These are phyloP conservation scores for Odobenus rosmarus DNA, from an alignment of 2,113 vertebrate genomes.

Conservation along the genomic window DNA sequence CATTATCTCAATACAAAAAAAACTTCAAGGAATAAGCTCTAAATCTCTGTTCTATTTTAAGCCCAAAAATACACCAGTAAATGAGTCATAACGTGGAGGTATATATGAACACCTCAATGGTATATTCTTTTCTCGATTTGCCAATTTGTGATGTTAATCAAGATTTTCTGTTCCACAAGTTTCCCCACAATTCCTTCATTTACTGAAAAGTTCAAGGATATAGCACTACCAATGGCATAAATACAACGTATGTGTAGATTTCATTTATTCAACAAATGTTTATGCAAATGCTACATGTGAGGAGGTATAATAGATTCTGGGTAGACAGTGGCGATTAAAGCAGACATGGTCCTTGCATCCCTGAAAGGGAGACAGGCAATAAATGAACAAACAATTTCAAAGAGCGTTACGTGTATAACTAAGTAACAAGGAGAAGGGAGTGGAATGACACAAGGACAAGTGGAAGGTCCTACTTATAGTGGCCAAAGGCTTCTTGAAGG, in stretches of 20 bases:
- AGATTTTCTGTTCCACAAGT: background rate
- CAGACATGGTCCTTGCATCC: background rate
- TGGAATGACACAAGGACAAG: background rate
- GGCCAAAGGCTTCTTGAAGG: background rate
- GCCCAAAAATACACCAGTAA: background rate
- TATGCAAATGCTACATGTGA: background rate
- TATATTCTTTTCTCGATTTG: background rate
- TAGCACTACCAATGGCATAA: background rate
- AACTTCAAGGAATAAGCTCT: slow-evolving; percentile 14
- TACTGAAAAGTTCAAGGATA: background rate
- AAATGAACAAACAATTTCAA: background rate
- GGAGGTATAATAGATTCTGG: background rate
- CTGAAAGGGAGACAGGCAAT: background rate
- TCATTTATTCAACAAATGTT: background rate
- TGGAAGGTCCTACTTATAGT: background rate
- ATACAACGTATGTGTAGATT: background rate
- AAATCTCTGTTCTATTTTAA: background rate
- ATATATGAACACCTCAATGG: background rate
- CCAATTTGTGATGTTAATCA: background rate
- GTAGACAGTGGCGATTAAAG: background rate
- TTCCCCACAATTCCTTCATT: background rate
- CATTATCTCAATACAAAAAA: slow-evolving; percentile 32
- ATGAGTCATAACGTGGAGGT: background rate
- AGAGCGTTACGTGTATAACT: background rate
- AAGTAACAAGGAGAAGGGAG: background rate